Conservation (phyloP, 2,797 vertebrate species). For the Gila robusta region DNA sequence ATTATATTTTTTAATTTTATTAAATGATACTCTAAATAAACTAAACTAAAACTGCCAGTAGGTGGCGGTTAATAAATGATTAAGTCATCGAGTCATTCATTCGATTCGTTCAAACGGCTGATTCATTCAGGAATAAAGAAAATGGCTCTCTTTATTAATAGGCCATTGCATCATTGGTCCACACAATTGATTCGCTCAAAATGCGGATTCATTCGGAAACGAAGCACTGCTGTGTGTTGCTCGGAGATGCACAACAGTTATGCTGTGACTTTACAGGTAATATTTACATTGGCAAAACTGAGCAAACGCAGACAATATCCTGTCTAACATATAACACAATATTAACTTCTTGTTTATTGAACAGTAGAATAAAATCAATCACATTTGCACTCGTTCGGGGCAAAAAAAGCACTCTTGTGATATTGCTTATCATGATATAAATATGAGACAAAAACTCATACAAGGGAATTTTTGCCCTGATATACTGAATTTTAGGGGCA, state of each 20-base stretch:
- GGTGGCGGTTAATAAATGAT: background rate
- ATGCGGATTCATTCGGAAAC: background rate
- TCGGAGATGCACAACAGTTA: background rate
- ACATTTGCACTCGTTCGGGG: background rate
- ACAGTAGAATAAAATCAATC: background rate
- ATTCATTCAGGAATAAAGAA: background rate
- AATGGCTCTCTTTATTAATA: background rate
- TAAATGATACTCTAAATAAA: background rate
- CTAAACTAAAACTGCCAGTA: too few relatives aligned
- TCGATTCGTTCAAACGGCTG: background rate
- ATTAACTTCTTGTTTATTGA: background rate
- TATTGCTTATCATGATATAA: background rate
- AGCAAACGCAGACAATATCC: background rate
- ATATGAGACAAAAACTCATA: background rate
- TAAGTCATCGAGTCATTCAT: background rate
- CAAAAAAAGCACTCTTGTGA: background rate
- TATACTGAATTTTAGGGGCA: background rate
- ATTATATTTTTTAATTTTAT: too few relatives aligned
- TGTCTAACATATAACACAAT: background rate
- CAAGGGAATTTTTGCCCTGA: background rate
- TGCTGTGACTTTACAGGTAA: background rate
- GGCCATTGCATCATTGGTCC: background rate
- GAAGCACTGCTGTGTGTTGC: background rate
- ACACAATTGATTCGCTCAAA: background rate
- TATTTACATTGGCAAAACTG: background rate